Percentiles rank a stretch among this genome's conserved stretches.
These are phyloP conservation scores for Noctua janthina DNA, from an alignment of 2,888 invertebrate genomes.

Conservation along the genomic window DNA sequence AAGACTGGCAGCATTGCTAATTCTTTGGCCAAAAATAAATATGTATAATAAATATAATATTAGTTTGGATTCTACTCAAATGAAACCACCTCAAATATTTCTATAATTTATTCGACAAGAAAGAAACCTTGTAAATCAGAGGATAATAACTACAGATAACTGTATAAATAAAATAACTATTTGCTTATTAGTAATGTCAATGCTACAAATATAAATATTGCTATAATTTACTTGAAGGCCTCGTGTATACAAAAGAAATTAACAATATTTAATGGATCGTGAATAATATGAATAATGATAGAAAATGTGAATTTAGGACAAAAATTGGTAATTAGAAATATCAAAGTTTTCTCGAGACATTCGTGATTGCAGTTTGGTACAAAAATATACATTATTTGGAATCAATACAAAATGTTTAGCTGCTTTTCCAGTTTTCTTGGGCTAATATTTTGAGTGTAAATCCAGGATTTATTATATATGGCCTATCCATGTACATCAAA, in stretches of 20 bases:
- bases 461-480: background rate
- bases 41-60: no score
- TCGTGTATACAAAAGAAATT: conserved; percentile 30
- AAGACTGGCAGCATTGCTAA: no score
- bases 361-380: conserved; percentile 13
- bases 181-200: conserved; percentile 46
- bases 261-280: background rate
- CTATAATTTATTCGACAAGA: conserved; percentile 51
- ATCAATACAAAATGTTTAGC: background rate
- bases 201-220: conserved; percentile 48
- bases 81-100: conserved; percentile 24
- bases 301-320: background rate
- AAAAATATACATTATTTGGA: background rate
- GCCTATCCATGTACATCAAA: background rate
- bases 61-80: background rate
- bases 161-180: conserved; percentile 49
- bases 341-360: background rate
- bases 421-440: background rate
- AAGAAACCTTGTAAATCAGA: conserved; percentile 54
- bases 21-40: no score
- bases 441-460: background rate
- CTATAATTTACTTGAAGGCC: conserved; percentile 52
- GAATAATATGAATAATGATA: background rate
- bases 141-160: conserved; percentile 34
- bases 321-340: background rate